Evolutionary conservation across 2,797 vertebrate species (phyloP).

Genomic region (Galago senegalensis): DNA sequence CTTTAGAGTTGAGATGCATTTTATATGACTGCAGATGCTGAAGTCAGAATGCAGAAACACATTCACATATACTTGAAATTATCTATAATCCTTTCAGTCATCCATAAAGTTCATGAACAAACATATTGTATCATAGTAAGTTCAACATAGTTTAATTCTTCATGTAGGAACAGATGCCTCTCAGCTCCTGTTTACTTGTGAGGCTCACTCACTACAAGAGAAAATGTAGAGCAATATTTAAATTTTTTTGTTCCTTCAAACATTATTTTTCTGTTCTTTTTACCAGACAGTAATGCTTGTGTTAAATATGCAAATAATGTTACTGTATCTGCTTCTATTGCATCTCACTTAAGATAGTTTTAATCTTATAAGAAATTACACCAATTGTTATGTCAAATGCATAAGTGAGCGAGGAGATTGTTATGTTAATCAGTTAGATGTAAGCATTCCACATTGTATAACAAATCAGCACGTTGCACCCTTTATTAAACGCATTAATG

Average conservation of each 20-base stretch:
- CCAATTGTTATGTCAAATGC: background rate
- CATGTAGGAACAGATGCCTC: slow-evolving; percentile 42
- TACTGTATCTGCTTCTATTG: background rate
- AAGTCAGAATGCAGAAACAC: background rate
- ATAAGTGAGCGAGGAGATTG: background rate
- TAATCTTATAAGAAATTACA: background rate
- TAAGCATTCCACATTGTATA: no score
- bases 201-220: background rate
- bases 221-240: slow-evolving; percentile 41
- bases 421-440: no score
- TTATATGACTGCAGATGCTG: background rate
- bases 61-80: slow-evolving; percentile 6
- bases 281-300: background rate
- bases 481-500: no score
- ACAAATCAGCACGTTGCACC: no score
- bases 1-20: background rate
- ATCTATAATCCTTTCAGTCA: slow-evolving; percentile 28
- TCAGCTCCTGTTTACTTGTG: slow-evolving; percentile 51
- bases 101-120: slow-evolving; percentile 19
- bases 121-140: slow-evolving; percentile 57
- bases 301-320: background rate
- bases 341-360: background rate
- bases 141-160: slow-evolving; percentile 17
- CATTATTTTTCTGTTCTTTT: slow-evolving; percentile 1
- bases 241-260: slow-evolving; percentile 53